Evolutionary conservation across 2,113 vertebrate genomes (phyloP), one percentile per base, ranked within the genome.

Genomic region (Equus quagga): DNA sequence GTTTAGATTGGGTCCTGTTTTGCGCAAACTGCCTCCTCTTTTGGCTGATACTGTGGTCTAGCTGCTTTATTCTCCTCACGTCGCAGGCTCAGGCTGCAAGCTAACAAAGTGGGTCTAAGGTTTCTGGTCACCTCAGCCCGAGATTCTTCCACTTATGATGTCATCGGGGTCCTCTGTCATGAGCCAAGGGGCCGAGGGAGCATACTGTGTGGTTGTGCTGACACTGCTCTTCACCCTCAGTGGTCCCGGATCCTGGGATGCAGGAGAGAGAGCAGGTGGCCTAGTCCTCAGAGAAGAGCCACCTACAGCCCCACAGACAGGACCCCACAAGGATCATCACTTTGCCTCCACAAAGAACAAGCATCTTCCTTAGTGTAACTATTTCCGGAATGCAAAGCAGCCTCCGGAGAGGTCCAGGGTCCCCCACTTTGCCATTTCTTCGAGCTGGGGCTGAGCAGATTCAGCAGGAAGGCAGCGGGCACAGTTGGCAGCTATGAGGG

Each of bases 141-240:
- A 6, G 26, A 46, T 58, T 64, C 60, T 51, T 12, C 17, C 44
- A 24, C 44, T 33, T 36, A 26, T 1, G 15, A 46, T 13, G 11
- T 36, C 51, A 12, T 21, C 23, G 33, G 91, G 24, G 72, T 2
- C 11, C 26, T 36, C 18, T 18, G 14, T 13, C 18, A 26, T 0
- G 4, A 62, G 10, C 56, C 36, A 5, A 31, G 33, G 19, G 11
- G 28, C 10, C 0, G 2, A 41, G 36, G 36, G 36, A 8, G 51
- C 1, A 0, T 5, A 0, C 41, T 5, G 7, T 9, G n/a, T 33
- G 19, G 4, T 1, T 3, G 19, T 11, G 18, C 65, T 8, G 26
- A 81, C 28, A 7, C 31, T 26, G 23, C 13, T 23, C 33, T 33
- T 21, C 12, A 31, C 58, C 46, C 24, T 13, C 3, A 0, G 23